A percentile compares a stretch with the other conserved stretches of the same genome.
Evolutionary conservation across 2,888 invertebrate species (phyloP).

Genomic region (Himalopsyche kuldschensis): DNA sequence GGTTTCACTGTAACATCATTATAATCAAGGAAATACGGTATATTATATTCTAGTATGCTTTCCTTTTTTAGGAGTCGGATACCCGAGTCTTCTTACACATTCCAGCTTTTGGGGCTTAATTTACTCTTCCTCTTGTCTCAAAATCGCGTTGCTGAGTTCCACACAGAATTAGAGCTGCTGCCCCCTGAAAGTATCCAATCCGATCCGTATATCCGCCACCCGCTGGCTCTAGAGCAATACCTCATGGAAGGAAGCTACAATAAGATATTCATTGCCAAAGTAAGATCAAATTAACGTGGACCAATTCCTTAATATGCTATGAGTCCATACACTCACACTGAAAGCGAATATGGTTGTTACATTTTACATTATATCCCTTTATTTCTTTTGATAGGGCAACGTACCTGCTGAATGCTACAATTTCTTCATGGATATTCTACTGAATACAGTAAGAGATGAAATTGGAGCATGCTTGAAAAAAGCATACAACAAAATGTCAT

Average conservation of each 20-base stretch:
- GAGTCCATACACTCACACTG: too few species aligned
- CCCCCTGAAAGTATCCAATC: constrained; percentile 89
- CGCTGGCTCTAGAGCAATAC: constrained; percentile 94
- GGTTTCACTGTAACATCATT: too few species aligned
- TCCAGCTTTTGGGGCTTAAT: constrained; percentile 92
- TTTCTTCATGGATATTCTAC: constrained; percentile 93
- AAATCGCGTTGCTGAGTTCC: constrained; percentile 97
- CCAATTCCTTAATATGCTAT: not conserved
- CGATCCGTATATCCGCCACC: constrained; percentile 93
- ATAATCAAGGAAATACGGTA: too few species aligned
- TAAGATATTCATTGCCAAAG: constrained; percentile 91
- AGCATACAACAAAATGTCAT: constrained; percentile 88
- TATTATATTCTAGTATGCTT: too few species aligned
- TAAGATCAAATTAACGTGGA: constrained; percentile 42
- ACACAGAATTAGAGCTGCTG: constrained; percentile 93
- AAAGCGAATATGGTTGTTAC: too few species aligned
- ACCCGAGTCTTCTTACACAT: constrained; percentile 91
- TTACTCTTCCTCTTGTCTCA: constrained; percentile 90
- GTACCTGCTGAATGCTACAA: constrained; percentile 96
- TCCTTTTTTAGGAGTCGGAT: constrained; percentile 67
- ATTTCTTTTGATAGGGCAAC: constrained; percentile 69
- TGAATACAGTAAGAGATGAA: constrained; percentile 94
- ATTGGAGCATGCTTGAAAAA: constrained; percentile 96
- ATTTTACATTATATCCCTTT: not conserved
- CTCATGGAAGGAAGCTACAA: constrained; percentile 99